phyloP scores from a whole-genome alignment of 2,888 invertebrate genomes.

The Elmis aenea region DNA sequence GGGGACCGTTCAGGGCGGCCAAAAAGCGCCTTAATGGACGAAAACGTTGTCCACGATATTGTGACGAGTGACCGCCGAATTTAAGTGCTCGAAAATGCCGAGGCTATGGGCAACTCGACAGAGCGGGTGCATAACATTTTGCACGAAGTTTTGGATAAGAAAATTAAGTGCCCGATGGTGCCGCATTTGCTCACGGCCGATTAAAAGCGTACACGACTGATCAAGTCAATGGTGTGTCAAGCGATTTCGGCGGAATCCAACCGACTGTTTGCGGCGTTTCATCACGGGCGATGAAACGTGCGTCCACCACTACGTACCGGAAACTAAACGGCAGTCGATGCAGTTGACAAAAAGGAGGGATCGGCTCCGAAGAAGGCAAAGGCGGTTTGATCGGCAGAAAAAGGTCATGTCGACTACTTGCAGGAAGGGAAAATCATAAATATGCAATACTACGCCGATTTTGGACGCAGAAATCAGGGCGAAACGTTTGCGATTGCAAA shows the following conservation, averaged over 20 bases:
- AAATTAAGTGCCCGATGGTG: slow-evolving; percentile 22
- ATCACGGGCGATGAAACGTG: slow-evolving; percentile 4
- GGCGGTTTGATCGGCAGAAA: too few relatives aligned
- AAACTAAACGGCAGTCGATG: slow-evolving; percentile 4
- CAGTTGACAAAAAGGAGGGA: too few relatives aligned
- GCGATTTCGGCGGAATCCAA: slow-evolving; percentile 5
- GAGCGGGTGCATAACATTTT: slow-evolving; percentile 23
- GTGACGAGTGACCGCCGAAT: slow-evolving; percentile 21
- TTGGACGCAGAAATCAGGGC: too few relatives aligned
- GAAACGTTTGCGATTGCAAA: too few relatives aligned
- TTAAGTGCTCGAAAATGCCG: slow-evolving; percentile 25
- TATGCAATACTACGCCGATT: too few relatives aligned
- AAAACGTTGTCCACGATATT: slow-evolving; percentile 25
- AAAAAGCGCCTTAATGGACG: slow-evolving; percentile 16
- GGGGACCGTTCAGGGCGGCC: slow-evolving; percentile 22
- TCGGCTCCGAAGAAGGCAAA: too few relatives aligned
- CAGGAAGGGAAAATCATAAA: too few relatives aligned
- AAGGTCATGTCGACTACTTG: too few relatives aligned
- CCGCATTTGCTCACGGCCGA: slow-evolving; percentile 16
- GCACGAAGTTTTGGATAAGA: slow-evolving; percentile 24
- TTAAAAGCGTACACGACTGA: slow-evolving; percentile 13
- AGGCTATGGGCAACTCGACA: slow-evolving; percentile 20
- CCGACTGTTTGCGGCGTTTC: slow-evolving; percentile 6
- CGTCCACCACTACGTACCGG: slow-evolving; percentile 2
- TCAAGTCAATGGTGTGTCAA: slow-evolving; percentile 7